phyloP scores from a whole-genome alignment of 2,113 vertebrate genomes.

The Pelvicachromis taeniatus region DNA sequence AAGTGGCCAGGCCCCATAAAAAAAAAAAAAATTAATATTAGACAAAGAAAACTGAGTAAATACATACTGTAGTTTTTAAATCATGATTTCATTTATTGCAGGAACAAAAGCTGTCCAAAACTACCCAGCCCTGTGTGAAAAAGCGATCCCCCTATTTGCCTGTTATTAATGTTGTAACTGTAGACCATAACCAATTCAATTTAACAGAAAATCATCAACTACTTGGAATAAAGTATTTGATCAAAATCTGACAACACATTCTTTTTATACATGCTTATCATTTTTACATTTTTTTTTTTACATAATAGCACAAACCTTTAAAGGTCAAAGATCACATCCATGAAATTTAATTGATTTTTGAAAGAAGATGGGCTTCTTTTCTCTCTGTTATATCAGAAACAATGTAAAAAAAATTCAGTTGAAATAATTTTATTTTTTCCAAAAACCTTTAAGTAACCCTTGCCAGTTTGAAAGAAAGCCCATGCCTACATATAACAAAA shows the following conservation, averaged over 20 bases:
- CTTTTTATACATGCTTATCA: background rate
- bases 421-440: background rate
- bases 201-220: background rate
- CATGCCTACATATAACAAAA: background rate
- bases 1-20: background rate
- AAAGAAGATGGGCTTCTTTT: background rate
- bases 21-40: too few relatives aligned
- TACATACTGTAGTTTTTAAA: background rate
- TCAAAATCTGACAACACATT: background rate
- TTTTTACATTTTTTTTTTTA: fast-evolving
- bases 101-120: background rate
- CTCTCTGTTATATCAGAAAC: background rate
- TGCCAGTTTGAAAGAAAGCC: background rate
- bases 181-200: background rate
- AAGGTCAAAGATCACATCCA: background rate
- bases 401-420: background rate
- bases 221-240: background rate
- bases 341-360: background rate
- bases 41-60: background rate
- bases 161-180: background rate
- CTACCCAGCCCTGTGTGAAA: background rate
- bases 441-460: background rate
- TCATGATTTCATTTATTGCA: background rate
- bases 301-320: background rate
- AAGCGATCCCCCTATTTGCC: background rate